Conservation (phyloP, 1,140 invertebrate genomes). For the Thaumatotibia leucotreta region DNA sequence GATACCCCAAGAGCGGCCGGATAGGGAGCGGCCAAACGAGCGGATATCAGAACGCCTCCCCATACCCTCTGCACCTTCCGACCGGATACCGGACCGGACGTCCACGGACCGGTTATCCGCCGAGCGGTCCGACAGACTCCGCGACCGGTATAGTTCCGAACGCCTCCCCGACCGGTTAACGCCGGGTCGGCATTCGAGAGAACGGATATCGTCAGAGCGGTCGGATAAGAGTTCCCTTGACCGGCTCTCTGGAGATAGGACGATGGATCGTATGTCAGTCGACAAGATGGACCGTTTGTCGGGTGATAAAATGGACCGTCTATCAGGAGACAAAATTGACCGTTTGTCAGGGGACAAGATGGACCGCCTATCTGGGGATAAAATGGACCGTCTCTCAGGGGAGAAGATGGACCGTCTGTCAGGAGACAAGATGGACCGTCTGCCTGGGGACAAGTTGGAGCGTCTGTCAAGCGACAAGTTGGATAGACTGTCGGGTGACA, state of each 20-base stretch:
- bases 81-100: slow-evolving; percentile 16
- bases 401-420: slow-evolving; percentile 23
- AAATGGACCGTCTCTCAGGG: slow-evolving; percentile 19
- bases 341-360: slow-evolving; percentile 24
- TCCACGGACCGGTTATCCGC: slow-evolving; percentile 2
- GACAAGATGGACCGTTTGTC: too few relatives aligned
- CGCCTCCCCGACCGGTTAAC: slow-evolving; percentile 25
- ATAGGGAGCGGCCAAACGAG: slow-evolving; percentile 34
- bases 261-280: too few relatives aligned
- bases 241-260: slow-evolving; percentile 34
- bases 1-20: slow-evolving; percentile 19
- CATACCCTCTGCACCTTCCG: slow-evolving; percentile 22
- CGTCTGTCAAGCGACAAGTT: background rate
- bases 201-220: slow-evolving; percentile 23
- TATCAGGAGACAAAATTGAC: too few relatives aligned
- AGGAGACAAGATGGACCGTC: slow-evolving; percentile 15
- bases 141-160: slow-evolving; percentile 26
- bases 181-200: background rate
- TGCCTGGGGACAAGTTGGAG: slow-evolving; percentile 26
- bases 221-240: slow-evolving; percentile 35
- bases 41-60: slow-evolving; percentile 29
- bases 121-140: slow-evolving; percentile 25
- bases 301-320: too few relatives aligned
- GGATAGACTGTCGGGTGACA: slow-evolving; percentile 24
- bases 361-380: background rate